These are phyloP conservation scores for Orthosia gracilis DNA, from an alignment of 2,888 invertebrate genomes.

Conservation along the genomic window DNA sequence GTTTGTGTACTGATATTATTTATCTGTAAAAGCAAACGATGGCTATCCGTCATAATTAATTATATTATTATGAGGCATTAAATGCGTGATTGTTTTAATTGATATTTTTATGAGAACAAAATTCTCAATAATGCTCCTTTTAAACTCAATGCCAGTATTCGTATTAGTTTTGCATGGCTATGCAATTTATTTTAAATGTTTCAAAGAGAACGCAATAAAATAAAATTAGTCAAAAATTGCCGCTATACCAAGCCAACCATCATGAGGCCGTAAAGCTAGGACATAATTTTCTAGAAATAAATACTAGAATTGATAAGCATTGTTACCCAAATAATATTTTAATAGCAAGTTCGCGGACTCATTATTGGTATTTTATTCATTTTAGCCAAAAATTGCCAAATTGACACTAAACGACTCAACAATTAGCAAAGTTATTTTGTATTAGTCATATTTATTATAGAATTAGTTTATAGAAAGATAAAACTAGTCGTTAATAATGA, in stretches of 20 bases:
- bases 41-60: conserved; percentile 58
- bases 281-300: not conserved
- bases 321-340: conserved; percentile 29
- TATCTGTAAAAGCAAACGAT: conserved; percentile 21
- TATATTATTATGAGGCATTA: conserved; percentile 73
- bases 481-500: conserved; percentile 79
- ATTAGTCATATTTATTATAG: conserved; percentile 78
- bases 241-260: not conserved
- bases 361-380: conserved; percentile 78
- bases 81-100: conserved; percentile 76
- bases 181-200: conserved; percentile 31
- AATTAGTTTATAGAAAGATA: conserved; percentile 73
- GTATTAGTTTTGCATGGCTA: conserved; percentile 42
- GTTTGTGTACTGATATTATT: conserved; percentile 16
- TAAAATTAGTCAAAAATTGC: conserved; percentile 32
- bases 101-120: conserved; percentile 78
- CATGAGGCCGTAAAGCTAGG: conserved; percentile 4
- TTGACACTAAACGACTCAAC: conserved; percentile 78
- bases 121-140: conserved; percentile 76
- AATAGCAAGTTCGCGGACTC: conserved; percentile 26
- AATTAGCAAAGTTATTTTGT: conserved; percentile 77
- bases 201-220: conserved; percentile 10
- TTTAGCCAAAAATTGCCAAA: conserved; percentile 90
- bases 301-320: conserved; percentile 9
- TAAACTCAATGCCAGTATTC: conserved; percentile 41